Conservation (phyloP, 2,113 vertebrate genomes). For the Actenoides lindsayi region DNA sequence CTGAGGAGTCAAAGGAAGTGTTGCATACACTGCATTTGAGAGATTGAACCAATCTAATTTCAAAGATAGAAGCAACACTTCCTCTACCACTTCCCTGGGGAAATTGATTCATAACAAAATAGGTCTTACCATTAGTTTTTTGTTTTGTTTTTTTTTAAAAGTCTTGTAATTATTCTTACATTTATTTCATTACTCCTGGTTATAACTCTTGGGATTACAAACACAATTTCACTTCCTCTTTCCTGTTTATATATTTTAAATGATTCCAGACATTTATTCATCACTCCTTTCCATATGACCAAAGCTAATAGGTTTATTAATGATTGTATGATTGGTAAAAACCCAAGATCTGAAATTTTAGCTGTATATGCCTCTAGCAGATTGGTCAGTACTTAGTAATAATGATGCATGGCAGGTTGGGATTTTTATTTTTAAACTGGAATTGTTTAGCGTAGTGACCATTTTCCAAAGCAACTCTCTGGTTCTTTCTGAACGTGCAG, state of each 20-base stretch:
- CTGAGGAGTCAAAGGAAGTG: neutral
- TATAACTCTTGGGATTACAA: neutral
- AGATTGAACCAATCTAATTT: neutral
- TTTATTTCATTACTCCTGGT: conserved; percentile 5
- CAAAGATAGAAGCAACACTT: neutral
- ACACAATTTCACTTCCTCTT: conserved; percentile 23
- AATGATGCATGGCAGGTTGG: neutral
- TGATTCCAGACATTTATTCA: neutral
- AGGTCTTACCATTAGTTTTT: neutral
- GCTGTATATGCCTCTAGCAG: neutral
- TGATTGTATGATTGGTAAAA: neutral
- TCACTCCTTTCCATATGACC: neutral
- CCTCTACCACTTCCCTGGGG: neutral
- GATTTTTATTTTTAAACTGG: neutral
- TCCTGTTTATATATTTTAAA: conserved; percentile 3
- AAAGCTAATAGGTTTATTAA: neutral
- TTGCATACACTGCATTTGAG: neutral
- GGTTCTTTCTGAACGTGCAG: neutral
- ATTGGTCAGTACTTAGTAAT: neutral
- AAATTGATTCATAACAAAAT: neutral
- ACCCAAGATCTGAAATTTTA: neutral
- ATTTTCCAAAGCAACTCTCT: neutral
- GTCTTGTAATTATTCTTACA: neutral
- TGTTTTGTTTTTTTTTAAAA: neutral
- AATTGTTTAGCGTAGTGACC: neutral